phyloP scores from a whole-genome alignment of 2,797 vertebrate genomes.

The Halcyon chelicuti region DNA sequence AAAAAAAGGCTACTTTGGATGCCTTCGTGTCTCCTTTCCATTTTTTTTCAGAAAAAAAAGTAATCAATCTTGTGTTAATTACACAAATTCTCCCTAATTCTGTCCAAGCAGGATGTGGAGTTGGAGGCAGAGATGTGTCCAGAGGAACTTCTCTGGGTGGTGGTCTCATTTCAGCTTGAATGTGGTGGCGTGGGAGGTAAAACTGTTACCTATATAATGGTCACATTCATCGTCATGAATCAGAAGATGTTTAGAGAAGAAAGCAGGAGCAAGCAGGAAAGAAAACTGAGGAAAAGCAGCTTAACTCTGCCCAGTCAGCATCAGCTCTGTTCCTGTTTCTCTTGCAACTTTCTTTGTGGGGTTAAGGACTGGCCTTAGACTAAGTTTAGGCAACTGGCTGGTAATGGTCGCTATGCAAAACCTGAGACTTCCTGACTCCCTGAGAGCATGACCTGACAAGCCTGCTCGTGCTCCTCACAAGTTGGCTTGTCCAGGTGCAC shows the following conservation, averaged over 20 bases:
- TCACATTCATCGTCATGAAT: neutral
- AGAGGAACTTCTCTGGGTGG: neutral
- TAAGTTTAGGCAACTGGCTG: neutral
- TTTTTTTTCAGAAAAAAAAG: neutral
- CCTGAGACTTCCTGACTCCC: neutral
- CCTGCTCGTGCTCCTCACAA: accelerated
- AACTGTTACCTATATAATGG: neutral
- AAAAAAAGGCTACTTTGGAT: neutral
- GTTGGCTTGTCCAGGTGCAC: neutral
- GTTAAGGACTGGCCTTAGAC: neutral
- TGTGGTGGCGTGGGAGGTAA: neutral
- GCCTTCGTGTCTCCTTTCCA: neutral
- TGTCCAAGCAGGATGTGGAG: neutral
- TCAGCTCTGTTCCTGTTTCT: neutral
- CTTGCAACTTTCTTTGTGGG: neutral
- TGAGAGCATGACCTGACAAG: neutral
- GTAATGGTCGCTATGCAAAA: neutral
- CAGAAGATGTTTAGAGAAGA: neutral
- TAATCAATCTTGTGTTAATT: neutral
- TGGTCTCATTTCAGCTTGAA: neutral
- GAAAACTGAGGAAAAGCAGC: neutral
- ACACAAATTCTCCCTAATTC: neutral
- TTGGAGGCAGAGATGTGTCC: neutral
- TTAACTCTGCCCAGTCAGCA: neutral
- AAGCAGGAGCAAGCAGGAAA: neutral